Evolutionary conservation across 2,113 vertebrate genomes (phyloP).

Genomic region (Recurvirostra avosetta): DNA sequence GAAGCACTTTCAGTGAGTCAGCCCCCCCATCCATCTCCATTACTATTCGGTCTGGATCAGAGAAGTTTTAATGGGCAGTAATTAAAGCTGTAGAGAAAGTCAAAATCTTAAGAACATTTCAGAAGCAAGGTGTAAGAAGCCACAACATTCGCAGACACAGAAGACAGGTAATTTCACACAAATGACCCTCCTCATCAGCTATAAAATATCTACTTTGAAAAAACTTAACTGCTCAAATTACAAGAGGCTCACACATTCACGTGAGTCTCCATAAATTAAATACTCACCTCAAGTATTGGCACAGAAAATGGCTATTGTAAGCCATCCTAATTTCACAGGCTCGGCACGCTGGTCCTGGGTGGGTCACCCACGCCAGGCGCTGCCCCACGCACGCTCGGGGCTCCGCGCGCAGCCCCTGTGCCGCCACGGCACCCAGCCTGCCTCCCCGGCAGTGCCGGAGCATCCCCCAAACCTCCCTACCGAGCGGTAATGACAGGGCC

Average conservation of each 20-base stretch:
- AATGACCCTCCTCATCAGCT: not conserved
- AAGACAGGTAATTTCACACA: not conserved
- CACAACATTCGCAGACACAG: fast-evolving
- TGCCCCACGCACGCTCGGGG: too few species aligned
- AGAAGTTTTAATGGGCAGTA: not conserved
- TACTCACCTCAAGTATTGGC: not conserved
- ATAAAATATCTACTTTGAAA: not conserved
- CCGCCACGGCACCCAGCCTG: not conserved
- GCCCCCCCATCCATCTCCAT: not conserved
- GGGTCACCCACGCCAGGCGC: not conserved
- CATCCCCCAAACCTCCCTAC: not conserved
- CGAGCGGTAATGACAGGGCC: not conserved
- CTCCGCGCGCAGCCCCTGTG: fast-evolving
- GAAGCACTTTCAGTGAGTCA: not conserved
- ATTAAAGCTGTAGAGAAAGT: not conserved
- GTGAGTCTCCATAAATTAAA: not conserved
- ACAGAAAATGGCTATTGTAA: not conserved
- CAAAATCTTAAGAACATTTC: not conserved
- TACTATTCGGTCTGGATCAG: not conserved
- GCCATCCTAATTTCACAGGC: not conserved
- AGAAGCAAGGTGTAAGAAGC: not conserved
- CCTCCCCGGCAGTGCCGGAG: not conserved
- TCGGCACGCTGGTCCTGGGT: not conserved
- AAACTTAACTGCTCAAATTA: not conserved
- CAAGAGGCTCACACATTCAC: not conserved